Evolutionary conservation across 2,888 invertebrate species (phyloP).

Genomic region (Oconnorella tubifera): DNA sequence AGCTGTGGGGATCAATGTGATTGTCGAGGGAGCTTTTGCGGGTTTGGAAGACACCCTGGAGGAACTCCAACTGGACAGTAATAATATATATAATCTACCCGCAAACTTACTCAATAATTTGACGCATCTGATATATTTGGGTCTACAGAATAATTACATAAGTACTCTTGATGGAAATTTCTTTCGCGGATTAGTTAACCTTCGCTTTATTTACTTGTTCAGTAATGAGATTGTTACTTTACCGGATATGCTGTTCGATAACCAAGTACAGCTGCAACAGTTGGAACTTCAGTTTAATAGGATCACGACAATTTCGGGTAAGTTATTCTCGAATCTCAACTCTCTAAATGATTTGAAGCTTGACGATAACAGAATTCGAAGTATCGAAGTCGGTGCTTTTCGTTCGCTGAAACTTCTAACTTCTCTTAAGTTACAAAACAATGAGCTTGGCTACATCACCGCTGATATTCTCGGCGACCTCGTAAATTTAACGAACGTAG

Average conservation of each 20-base stretch:
- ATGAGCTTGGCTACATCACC: not conserved
- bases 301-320: not conserved
- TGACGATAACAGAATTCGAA: not conserved
- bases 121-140: not conserved
- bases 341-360: not conserved
- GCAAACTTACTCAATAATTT: not conserved
- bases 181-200: not conserved
- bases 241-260: not conserved
- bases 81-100: not conserved
- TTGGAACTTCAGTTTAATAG: not conserved
- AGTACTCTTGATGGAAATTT: not conserved
- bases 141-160: not conserved
- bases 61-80: not conserved
- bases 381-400: not conserved
- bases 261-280: not conserved
- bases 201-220: not conserved
- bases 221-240: not conserved
- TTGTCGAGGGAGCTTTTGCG: not conserved
- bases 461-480: not conserved
- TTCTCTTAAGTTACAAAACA: not conserved
- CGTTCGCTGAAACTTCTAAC: not conserved
- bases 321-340: not conserved
- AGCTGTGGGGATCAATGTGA: not conserved
- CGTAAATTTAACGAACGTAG: not conserved
- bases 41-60: not conserved